Percentiles rank a stretch among this genome's conserved stretches.
These are phyloP conservation scores for Lineus longissimus DNA, from an alignment of 1,140 invertebrate species.

Conservation along the genomic window DNA sequence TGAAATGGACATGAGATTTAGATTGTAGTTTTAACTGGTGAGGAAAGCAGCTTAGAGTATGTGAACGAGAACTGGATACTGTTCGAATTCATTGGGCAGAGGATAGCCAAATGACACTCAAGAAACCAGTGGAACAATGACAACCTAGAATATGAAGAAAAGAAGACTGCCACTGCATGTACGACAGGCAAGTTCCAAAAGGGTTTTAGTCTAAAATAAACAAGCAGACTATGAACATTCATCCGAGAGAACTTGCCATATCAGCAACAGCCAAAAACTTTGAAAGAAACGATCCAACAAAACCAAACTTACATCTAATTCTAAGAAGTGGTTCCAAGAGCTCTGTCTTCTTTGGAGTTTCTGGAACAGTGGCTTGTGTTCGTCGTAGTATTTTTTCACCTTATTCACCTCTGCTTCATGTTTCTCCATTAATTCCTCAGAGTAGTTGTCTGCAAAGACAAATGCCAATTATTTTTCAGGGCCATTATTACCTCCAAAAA, in stretches of 20 bases:
- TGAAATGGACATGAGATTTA: conserved; percentile 22
- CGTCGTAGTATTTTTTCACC: conserved; percentile 65
- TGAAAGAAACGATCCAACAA: background rate
- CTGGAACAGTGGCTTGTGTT: conserved; percentile 60
- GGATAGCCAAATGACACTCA: no score
- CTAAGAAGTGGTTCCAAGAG: conserved; percentile 34
- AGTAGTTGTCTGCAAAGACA: conserved; percentile 57
- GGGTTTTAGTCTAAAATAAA: no score
- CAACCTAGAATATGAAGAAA: no score
- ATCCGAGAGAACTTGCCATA: background rate
- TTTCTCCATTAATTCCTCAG: conserved; percentile 68
- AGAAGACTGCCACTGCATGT: no score
- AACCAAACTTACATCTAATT: conserved; percentile 31
- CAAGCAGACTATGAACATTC: background rate
- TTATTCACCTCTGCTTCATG: conserved; percentile 72
- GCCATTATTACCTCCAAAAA: no score
- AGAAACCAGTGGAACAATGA: no score
- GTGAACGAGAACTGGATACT: no score
- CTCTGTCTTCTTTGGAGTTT: conserved; percentile 50
- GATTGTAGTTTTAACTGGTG: no score
- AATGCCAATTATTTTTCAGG: no score
- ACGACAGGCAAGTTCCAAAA: no score
- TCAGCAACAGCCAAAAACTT: background rate
- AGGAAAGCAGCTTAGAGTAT: no score
- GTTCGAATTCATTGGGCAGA: no score